These are phyloP conservation scores for Tenrec ecaudatus DNA, from an alignment of 2,113 vertebrate species.

Conservation along the genomic window DNA sequence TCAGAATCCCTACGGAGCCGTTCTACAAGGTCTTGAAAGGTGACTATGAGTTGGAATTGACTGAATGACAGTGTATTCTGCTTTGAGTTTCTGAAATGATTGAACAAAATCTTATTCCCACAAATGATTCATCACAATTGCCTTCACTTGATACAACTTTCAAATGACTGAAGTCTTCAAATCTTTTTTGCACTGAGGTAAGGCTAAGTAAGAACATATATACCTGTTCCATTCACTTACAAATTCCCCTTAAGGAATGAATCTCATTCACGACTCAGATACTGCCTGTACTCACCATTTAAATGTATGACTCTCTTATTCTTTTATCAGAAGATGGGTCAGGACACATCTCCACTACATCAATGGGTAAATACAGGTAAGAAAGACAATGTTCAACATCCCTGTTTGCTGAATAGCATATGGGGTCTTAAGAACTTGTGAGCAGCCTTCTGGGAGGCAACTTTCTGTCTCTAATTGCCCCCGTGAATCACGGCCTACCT, in stretches of 20 bases:
- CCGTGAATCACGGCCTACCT: neutral
- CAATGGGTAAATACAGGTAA: neutral
- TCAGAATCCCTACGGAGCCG: too few species aligned
- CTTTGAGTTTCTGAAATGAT: too few species aligned
- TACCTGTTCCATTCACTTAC: neutral
- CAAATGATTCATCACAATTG: too few species aligned
- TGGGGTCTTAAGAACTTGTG: neutral
- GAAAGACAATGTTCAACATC: neutral
- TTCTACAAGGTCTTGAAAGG: too few species aligned
- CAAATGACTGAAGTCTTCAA: neutral
- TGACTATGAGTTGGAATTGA: too few species aligned
- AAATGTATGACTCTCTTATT: neutral
- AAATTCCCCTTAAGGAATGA: neutral
- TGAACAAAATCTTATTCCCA: too few species aligned
- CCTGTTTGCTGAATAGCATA: neutral
- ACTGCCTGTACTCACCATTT: neutral
- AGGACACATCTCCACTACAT: neutral
- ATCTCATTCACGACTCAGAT: neutral
- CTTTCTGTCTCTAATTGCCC: neutral
- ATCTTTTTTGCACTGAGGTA: neutral
- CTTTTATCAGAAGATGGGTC: constrained; percentile 28
- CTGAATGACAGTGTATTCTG: too few species aligned
- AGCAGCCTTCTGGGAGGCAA: neutral
- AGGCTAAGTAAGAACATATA: neutral
- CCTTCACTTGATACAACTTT: too few species aligned